phyloP scores from a whole-genome alignment of 2,797 vertebrate species.

The Masticophis lateralis region DNA sequence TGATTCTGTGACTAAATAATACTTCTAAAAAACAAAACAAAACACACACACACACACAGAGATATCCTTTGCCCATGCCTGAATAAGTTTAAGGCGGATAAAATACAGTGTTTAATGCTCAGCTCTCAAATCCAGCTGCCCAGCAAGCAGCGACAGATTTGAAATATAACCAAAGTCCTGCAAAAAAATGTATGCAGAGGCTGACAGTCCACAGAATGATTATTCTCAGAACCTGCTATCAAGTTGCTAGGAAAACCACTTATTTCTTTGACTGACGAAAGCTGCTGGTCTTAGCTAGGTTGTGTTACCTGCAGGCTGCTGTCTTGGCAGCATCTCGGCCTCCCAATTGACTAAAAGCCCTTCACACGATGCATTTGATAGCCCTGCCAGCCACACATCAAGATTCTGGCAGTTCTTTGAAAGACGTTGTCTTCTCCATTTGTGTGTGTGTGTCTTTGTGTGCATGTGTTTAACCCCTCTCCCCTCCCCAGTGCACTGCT shows the following conservation, averaged over 20 bases:
- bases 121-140: neutral
- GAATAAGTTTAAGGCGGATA: neutral
- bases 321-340: neutral
- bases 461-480: neutral
- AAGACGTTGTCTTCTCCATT: too few species aligned
- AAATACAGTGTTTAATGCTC: conserved; percentile 3
- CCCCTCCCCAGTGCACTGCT: neutral
- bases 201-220: conserved; percentile 13
- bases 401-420: conserved; percentile 5
- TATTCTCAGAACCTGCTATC: conserved; percentile 28
- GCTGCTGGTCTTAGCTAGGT: neutral
- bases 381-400: neutral
- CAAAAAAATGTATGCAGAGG: conserved; percentile 23
- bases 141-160: neutral
- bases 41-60: neutral
- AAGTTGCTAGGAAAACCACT: conserved; percentile 15
- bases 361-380: neutral
- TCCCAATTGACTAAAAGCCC: neutral
- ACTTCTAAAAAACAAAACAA: neutral
- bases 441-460: neutral
- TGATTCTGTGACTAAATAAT: neutral
- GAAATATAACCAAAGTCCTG: conserved; percentile 28
- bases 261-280: conserved; percentile 26
- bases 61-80: neutral
- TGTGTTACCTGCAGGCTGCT: conserved; percentile 13